Conservation (phyloP, 2,888 invertebrate genomes). For the Cheilosia grossa region DNA sequence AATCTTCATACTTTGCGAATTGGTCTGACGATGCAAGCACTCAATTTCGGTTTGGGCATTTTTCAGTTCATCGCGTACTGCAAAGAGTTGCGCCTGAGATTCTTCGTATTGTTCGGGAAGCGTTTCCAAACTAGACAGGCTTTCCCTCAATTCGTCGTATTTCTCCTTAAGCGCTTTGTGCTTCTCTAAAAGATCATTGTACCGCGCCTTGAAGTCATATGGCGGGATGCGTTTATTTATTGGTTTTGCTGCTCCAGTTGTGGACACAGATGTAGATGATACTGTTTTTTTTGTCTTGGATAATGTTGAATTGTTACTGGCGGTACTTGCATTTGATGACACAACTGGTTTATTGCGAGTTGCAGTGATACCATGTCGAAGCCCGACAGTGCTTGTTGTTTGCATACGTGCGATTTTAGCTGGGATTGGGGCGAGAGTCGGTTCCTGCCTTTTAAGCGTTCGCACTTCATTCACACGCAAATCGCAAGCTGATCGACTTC, state of each 20-base stretch:
- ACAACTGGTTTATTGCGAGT: conserved; percentile 27
- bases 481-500: conserved; percentile 80
- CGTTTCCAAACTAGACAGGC: conserved; percentile 84
- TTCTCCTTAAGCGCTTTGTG: conserved; percentile 85
- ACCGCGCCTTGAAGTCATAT: conserved; percentile 88
- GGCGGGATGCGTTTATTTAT: conserved; percentile 85
- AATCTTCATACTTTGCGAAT: conserved; percentile 78
- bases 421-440: conserved; percentile 79
- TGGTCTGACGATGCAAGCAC: conserved; percentile 79
- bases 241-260: conserved; percentile 77
- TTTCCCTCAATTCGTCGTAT: conserved; percentile 84
- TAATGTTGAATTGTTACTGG: conserved; percentile 36
- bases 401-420: conserved; percentile 78
- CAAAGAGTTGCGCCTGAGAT: conserved; percentile 80
- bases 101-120: conserved; percentile 84
- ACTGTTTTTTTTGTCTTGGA: conserved; percentile 45
- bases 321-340: conserved; percentile 21
- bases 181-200: conserved; percentile 86
- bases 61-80: conserved; percentile 78
- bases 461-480: conserved; percentile 76
- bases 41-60: conserved; percentile 78
- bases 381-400: conserved; percentile 3
- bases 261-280: conserved; percentile 66
- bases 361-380: background rate
- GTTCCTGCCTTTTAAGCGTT: conserved; percentile 78